Conservation (phyloP, 2,888 invertebrate species). For the Noctua comes region DNA sequence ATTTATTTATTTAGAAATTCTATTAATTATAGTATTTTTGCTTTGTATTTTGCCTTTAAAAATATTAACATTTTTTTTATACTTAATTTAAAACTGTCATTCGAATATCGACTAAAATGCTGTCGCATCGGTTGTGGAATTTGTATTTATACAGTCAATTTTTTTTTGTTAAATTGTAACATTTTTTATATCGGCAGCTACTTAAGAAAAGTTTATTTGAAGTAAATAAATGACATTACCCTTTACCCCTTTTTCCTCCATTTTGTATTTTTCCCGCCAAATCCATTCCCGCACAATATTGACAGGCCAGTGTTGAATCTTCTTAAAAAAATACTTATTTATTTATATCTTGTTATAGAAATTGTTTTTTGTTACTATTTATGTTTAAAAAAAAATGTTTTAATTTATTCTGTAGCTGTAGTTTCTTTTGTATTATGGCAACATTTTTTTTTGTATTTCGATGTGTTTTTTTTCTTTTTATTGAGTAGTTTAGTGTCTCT, state of each 20-base stretch:
- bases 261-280: slow-evolving; percentile 66
- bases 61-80: slow-evolving; percentile 75
- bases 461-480: slow-evolving; percentile 80
- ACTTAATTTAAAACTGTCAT: slow-evolving; percentile 63
- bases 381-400: slow-evolving; percentile 84
- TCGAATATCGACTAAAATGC: slow-evolving; percentile 68
- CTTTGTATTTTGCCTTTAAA: slow-evolving; percentile 87
- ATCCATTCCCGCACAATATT: slow-evolving; percentile 85
- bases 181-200: slow-evolving; percentile 88
- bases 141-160: slow-evolving; percentile 80
- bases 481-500: slow-evolving; percentile 86
- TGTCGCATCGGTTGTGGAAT: slow-evolving; percentile 81
- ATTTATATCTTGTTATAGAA: slow-evolving; percentile 87
- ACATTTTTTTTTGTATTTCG: slow-evolving; percentile 79
- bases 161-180: slow-evolving; percentile 81
- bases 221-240: slow-evolving; percentile 88
- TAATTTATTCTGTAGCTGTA: slow-evolving; percentile 88
- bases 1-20: slow-evolving; percentile 86
- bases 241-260: slow-evolving; percentile 59
- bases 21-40: slow-evolving; percentile 82
- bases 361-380: slow-evolving; percentile 88
- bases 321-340: slow-evolving; percentile 84
- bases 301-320: slow-evolving; percentile 90
- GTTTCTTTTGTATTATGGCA: slow-evolving; percentile 80
- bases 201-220: slow-evolving; percentile 87